Base-by-base conservation (phyloP, 2,888 invertebrate genomes). In the Idaea dimidiata region DNA sequence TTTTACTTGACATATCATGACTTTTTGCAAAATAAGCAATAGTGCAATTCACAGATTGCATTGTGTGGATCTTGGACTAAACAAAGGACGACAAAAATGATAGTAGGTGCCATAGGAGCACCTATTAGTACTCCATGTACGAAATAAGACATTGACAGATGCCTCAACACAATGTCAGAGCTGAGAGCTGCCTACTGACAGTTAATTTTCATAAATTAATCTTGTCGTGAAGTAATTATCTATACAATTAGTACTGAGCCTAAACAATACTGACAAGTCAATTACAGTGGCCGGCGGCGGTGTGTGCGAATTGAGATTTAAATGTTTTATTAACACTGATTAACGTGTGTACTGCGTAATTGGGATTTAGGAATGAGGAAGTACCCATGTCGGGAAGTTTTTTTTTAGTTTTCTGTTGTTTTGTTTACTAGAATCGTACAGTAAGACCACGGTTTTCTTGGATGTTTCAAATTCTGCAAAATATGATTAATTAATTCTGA, bases 141-240 rank as follows among this genome's bases (percentile, higher is more conserved):
- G 43, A 43, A 56, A 17, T 18, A 56, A 56, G 56, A 56, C 56
- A 18, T 54, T 56, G 18, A 56, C 14, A 17, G 56, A 56, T 56
- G 56, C 10, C 56, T 14, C 56, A 10, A 43, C 43, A 43, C 43
- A 43, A 14, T 43, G 43, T 43, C 43, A 43, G 43, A 43, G 56
- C 18, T 14, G 18, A 18, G 56, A 56, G 56, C 43, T 43, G 43
- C 56, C 56, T 18, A 56, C 17, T 56, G 56, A 17, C 10, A 18
- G 18, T 56, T 56, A 18, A 56, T 56, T 56, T 56, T 17, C 56
- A 56, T 17, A 17, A 17, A 56, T 56, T 17, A 56, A 56, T 56
- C 56, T 17, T 6, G 17, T 17, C 54, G 56, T 56, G 18, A 56
- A 56, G 56, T 56, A 17, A 56, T 56, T 56, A 56, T 56, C 18